Conservation (phyloP, 2,888 invertebrate species). For the Hydraecia micacea region DNA sequence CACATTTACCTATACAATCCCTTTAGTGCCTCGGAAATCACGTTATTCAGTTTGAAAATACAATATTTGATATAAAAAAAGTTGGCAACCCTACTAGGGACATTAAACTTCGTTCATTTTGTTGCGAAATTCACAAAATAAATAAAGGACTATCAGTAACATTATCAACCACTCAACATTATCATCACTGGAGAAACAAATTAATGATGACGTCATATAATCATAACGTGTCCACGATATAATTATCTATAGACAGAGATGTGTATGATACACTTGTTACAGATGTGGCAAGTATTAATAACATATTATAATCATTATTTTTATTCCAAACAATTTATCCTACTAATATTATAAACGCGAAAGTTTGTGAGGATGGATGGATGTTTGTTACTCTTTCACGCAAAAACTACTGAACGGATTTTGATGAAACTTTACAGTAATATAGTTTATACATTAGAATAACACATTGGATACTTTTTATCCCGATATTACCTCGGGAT, state of each 20-base stretch:
- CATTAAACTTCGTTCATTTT: background rate
- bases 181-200: constrained; percentile 25
- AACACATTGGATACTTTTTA: too few species aligned
- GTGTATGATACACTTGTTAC: background rate
- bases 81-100: background rate
- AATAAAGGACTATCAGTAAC: constrained; percentile 16
- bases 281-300: background rate
- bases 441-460: too few species aligned
- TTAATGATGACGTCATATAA: constrained; percentile 41
- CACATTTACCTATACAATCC: background rate
- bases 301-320: background rate
- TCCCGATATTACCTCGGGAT: too few species aligned
- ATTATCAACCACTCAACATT: constrained; percentile 22
- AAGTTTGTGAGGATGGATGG: too few species aligned
- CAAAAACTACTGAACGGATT: too few species aligned
- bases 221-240: background rate
- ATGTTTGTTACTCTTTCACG: too few species aligned
- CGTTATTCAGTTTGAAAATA: background rate
- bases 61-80: too few species aligned
- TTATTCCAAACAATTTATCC: background rate
- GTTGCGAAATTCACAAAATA: background rate
- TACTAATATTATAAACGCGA: too few species aligned
- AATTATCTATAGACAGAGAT: background rate
- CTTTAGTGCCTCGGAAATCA: background rate
- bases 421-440: too few species aligned